Evolutionary conservation across 2,797 vertebrate species (phyloP), one percentile per base, ranked within the genome.

Genomic region (Gila robusta): DNA sequence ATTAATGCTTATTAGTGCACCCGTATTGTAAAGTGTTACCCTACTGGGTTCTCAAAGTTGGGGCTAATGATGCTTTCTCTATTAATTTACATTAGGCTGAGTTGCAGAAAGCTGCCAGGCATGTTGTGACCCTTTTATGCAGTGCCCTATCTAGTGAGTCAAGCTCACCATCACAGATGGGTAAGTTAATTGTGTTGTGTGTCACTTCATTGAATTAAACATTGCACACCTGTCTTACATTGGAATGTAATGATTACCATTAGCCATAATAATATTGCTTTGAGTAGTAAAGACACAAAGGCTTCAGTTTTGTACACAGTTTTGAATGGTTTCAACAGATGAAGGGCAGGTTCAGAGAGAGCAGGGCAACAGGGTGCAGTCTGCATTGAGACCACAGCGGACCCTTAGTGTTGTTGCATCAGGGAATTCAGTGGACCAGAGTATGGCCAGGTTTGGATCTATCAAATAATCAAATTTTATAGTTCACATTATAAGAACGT

Each of bases 281-380:
- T 59, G 6, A n/a, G 74, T n/a, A 78, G 8, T 56, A 39, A 39
- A 59, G 52, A 3, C 32, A 32, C 35, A 35, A 35, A 35, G 35
- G 1, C 35, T 32, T 32, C 32, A 32, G 32, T 35, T 35, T 35
- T 35, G 35, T 35, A 35, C 4, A 3, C 35, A 56, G 28, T 77
- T 56, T 37, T 56, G 47, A 37, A 37, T 37, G 0, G 4, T 77
- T 56, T 77, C 49, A 23, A 23, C 74, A 77, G 74, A 77, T 77
- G 74, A 37, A 77, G 73, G 49, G 9, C 49, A 77, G 73, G 74
- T 54, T 56, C 74, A 56, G 74, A 56, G 49, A 56, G 49, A 77
- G 49, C 74, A 77, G 74, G 73, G 44, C 14, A 73, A 73, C 71
- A 73, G 71, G 70, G 23, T 72, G 70, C 23, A 47, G 70, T 72